Evolutionary conservation across 2,888 invertebrate genomes (phyloP).

Genomic region (Trichopria drosophilae): DNA sequence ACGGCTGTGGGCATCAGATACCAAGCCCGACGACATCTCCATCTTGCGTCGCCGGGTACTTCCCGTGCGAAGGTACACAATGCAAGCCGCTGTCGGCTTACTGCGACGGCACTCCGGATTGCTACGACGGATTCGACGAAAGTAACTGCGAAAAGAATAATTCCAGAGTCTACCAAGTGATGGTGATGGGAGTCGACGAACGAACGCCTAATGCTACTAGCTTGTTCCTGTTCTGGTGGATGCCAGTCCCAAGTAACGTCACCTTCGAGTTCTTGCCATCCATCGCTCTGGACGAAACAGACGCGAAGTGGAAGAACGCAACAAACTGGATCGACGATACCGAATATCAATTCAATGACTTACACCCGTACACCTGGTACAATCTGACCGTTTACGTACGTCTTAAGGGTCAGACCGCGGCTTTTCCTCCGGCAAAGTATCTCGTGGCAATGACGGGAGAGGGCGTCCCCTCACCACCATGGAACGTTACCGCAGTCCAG

Average conservation of each 20-base stretch:
- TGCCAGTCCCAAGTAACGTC: conserved; percentile 58
- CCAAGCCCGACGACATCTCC: conserved; percentile 55
- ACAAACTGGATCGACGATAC: conserved; percentile 67
- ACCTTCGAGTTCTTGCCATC: conserved; percentile 71
- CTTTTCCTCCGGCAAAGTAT: conserved; percentile 67
- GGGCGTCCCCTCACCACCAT: conserved; percentile 73
- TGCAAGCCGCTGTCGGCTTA: conserved; percentile 66
- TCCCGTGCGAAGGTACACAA: conserved; percentile 64
- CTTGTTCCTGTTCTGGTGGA: conserved; percentile 69
- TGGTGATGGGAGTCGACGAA: conserved; percentile 67
- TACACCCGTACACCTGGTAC: conserved; percentile 75
- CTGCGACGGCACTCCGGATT: conserved; percentile 73
- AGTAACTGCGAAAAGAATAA: conserved; percentile 63
- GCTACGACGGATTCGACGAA: conserved; percentile 77
- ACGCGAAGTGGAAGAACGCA: conserved; percentile 65
- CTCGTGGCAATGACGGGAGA: conserved; percentile 69
- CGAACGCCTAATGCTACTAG: conserved; percentile 67
- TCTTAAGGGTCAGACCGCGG: conserved; percentile 61
- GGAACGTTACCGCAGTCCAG: conserved; percentile 68
- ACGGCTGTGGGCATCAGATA: conserved; percentile 52
- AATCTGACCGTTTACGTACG: conserved; percentile 78
- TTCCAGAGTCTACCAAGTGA: conserved; percentile 58
- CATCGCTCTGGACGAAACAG: conserved; percentile 60
- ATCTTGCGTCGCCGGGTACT: conserved; percentile 62
- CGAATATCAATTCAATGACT: conserved; percentile 65